Evolutionary conservation across 2,113 vertebrate genomes (phyloP).

Genomic region (Mionectes macconnelli): DNA sequence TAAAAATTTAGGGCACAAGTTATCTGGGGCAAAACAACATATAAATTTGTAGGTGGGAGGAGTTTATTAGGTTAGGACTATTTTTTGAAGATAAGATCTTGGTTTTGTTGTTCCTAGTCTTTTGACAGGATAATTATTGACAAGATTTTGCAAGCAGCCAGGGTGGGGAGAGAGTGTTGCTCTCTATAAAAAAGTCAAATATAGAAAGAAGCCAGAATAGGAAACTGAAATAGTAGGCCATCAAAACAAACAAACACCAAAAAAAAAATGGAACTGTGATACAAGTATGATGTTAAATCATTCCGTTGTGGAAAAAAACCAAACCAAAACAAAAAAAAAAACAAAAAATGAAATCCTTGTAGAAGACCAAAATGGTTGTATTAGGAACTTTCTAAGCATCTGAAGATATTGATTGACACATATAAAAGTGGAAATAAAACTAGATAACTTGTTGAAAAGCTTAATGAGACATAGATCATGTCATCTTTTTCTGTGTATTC

Average conservation of each 20-base stretch:
- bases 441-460: background rate
- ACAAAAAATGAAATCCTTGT: background rate
- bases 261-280: background rate
- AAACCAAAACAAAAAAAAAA: too few relatives aligned
- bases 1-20: background rate
- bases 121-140: background rate
- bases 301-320: background rate
- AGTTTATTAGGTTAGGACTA: fast-evolving
- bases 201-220: background rate
- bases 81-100: background rate
- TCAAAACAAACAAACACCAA: background rate
- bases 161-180: fast-evolving
- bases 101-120: background rate
- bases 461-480: background rate
- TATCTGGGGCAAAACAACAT: background rate
- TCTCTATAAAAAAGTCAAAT: background rate
- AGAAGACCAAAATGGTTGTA: background rate
- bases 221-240: background rate
- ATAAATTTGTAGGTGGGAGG: background rate
- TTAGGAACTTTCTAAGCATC: background rate
- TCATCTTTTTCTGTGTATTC: background rate
- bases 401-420: background rate
- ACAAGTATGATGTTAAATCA: background rate
- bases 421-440: background rate
- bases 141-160: background rate